Conservation (phyloP, 2,888 invertebrate species). For the Epistrophella euchroma region DNA sequence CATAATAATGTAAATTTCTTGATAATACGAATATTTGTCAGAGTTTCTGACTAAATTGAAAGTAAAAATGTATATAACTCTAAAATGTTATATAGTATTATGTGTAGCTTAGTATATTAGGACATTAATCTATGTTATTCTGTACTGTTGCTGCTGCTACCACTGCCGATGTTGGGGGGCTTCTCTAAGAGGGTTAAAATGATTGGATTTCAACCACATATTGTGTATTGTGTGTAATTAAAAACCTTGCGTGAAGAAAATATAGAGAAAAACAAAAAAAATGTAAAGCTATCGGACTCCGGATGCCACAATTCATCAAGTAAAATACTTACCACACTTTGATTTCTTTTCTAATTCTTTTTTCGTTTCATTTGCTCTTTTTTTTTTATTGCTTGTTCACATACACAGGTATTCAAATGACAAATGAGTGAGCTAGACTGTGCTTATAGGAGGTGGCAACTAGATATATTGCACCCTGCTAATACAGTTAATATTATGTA, state of each 20-base stretch:
- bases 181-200: conserved; percentile 39
- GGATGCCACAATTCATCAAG: conserved; percentile 49
- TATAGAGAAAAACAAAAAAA: conserved; percentile 5
- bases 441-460: conserved; percentile 30
- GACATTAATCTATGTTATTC: background rate
- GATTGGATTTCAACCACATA: conserved; percentile 41
- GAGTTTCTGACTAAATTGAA: background rate
- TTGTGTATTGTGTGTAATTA: conserved; percentile 41
- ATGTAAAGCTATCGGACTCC: conserved; percentile 20
- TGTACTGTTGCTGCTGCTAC: background rate
- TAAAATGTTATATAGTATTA: background rate
- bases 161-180: conserved; percentile 18
- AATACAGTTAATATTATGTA: background rate
- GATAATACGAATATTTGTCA: background rate
- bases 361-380: conserved; percentile 15
- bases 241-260: conserved; percentile 57
- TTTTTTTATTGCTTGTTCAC: conserved; percentile 20
- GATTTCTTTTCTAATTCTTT: conserved; percentile 35
- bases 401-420: conserved; percentile 45
- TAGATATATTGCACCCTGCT: conserved; percentile 21
- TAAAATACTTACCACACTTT: conserved; percentile 19
- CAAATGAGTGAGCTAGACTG: conserved; percentile 38
- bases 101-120: background rate
- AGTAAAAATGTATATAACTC: no score
- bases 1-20: no score